Conservation (phyloP, 2,113 vertebrate genomes). For the Geothlypis trichas region DNA sequence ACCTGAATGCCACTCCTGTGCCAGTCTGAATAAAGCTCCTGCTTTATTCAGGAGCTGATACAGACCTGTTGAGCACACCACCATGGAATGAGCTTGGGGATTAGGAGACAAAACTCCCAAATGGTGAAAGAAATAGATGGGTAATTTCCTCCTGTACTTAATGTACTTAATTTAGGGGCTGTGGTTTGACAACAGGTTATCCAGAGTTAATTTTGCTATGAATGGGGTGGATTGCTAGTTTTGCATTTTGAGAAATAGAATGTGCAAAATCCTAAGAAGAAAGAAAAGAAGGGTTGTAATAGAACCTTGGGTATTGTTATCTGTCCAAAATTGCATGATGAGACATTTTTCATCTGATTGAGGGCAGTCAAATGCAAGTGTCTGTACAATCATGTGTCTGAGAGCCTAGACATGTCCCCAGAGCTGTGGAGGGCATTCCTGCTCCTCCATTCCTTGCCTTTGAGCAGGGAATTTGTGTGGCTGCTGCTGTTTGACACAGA, state of each 20-base stretch:
- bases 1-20: no score
- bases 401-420: neutral
- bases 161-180: rapidly evolving
- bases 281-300: neutral
- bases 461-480: neutral
- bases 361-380: neutral
- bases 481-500: neutral
- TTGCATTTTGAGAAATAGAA: neutral
- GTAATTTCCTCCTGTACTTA: neutral
- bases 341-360: neutral
- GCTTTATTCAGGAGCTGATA: neutral
- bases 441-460: neutral
- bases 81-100: neutral
- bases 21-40: neutral
- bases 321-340: neutral
- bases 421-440: neutral
- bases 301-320: neutral
- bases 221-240: neutral
- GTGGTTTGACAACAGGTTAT: neutral
- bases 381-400: neutral
- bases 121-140: neutral
- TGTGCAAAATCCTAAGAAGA: neutral
- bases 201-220: neutral
- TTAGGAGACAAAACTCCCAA: neutral
- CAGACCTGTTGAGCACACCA: no score